These are phyloP conservation scores for Corydoras maculifer DNA, from an alignment of 2,113 vertebrate species.

Conservation along the genomic window DNA sequence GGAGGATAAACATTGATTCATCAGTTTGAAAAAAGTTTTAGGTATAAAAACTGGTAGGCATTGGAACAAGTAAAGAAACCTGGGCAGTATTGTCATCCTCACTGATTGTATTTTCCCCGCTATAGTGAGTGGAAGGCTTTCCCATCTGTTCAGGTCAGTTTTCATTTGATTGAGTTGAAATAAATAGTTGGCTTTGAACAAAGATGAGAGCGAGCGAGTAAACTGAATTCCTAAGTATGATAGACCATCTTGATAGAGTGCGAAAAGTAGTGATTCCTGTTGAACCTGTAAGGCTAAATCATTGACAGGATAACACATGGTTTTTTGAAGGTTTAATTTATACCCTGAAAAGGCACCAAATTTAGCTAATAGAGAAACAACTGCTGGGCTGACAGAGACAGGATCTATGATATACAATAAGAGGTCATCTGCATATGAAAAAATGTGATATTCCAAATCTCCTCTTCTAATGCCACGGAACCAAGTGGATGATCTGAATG, in stretches of 20 bases:
- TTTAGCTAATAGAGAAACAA: neutral
- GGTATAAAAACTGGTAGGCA: neutral
- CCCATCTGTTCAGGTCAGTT: neutral
- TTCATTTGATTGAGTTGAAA: neutral
- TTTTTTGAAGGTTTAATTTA: constrained; percentile 17
- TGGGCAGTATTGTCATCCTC: constrained; percentile 1
- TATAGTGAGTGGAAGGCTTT: constrained; percentile 2
- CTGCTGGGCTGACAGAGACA: neutral
- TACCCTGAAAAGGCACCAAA: constrained; percentile 14
- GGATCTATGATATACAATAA: constrained; percentile 16
- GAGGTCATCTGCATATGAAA: constrained; percentile 12
- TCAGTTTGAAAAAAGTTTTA: neutral
- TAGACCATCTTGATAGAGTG: neutral
- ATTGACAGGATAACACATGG: neutral
- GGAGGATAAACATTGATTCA: constrained; percentile 4
- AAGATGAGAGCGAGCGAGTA: neutral
- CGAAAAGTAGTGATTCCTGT: neutral
- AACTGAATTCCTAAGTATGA: neutral
- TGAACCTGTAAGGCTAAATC: constrained; percentile 9
- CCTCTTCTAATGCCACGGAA: neutral
- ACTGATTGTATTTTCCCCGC: constrained; percentile 5
- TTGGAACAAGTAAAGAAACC: constrained; percentile 14
- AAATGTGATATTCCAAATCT: neutral
- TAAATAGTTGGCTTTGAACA: neutral
- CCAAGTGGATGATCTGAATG: neutral